Evolutionary conservation across 2,888 invertebrate genomes (phyloP).

Genomic region (Drosophila anomelani): DNA sequence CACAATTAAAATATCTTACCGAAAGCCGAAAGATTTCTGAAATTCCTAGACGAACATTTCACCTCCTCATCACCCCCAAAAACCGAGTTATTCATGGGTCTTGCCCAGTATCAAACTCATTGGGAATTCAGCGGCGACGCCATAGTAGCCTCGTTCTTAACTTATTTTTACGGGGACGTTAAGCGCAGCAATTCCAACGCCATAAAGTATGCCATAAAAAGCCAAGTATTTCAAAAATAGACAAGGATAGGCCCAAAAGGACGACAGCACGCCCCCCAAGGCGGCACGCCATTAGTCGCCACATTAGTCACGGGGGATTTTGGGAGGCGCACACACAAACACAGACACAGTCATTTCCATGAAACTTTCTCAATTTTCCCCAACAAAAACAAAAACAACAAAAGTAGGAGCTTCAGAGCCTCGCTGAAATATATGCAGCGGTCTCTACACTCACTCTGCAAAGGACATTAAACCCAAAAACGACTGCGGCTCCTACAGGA

Average conservation of each 20-base stretch:
- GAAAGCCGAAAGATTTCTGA: conserved; percentile 22
- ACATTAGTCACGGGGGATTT: conserved; percentile 77
- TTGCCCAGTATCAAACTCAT: conserved; percentile 39
- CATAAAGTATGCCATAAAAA: conserved; percentile 76
- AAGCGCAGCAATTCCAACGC: conserved; percentile 65
- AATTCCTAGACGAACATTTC: conserved; percentile 13
- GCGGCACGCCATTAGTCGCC: conserved; percentile 63
- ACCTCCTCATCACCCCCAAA: not conserved
- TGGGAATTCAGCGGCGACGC: conserved; percentile 30
- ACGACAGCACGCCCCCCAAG: conserved; percentile 45
- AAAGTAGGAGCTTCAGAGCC: conserved; percentile 4
- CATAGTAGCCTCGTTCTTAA: not conserved
- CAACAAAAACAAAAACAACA: not conserved
- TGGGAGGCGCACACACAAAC: conserved; percentile 30
- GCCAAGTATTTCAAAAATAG: conserved; percentile 64
- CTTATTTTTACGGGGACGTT: conserved; percentile 53
- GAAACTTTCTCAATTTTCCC: conserved; percentile 68
- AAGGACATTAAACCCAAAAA: conserved; percentile 81
- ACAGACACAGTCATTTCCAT: conserved; percentile 5
- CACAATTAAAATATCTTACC: conserved; percentile 22
- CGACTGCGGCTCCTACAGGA: conserved; percentile 5
- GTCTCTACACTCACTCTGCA: conserved; percentile 73
- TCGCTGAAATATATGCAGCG: conserved; percentile 53
- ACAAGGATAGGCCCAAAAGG: conserved; percentile 40
- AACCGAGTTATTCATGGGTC: conserved; percentile 25